Conservation (phyloP, 92 coral and sea anemone species). For the Umimayanthus kanabou region DNA sequence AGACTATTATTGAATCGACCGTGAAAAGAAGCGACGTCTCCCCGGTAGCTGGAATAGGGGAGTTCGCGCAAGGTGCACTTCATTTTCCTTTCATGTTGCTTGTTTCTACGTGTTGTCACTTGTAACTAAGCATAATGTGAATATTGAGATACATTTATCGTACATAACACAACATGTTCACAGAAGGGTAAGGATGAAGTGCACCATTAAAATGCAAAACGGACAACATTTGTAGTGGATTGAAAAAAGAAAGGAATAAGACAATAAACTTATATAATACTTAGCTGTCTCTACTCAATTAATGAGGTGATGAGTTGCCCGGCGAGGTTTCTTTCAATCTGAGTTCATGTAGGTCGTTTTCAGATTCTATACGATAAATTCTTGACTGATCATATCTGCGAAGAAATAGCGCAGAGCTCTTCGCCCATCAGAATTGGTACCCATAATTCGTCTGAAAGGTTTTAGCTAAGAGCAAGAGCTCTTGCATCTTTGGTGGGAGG, state of each 20-base stretch:
- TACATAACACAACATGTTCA: slow-evolving; percentile 6
- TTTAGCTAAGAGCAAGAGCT: slow-evolving; percentile 4
- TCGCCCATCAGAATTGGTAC: not conserved
- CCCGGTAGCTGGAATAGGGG: too few relatives aligned
- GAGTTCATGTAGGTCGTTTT: slow-evolving; percentile 29
- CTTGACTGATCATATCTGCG: slow-evolving; percentile 39
- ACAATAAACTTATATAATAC: not conserved
- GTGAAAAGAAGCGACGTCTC: too few relatives aligned
- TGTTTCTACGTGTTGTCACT: too few relatives aligned
- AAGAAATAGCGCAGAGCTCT: slow-evolving; percentile 40
- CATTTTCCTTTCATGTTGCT: too few relatives aligned
- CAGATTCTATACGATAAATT: slow-evolving; percentile 23
- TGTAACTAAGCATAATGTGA: too few relatives aligned
- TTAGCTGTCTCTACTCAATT: not conserved
- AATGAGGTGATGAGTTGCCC: not conserved
- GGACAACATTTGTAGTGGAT: too few relatives aligned
- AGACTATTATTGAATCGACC: too few relatives aligned
- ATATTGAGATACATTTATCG: not conserved
- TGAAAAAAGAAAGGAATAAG: not conserved
- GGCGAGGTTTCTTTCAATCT: not conserved
- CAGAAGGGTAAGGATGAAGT: not conserved
- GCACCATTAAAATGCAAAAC: slow-evolving; percentile 4
- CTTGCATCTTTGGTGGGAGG: not conserved
- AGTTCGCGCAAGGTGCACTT: too few relatives aligned
- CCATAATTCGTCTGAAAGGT: slow-evolving; percentile 12